Base-by-base conservation (phyloP, 2,888 invertebrate species). In the Euproctis similis region DNA sequence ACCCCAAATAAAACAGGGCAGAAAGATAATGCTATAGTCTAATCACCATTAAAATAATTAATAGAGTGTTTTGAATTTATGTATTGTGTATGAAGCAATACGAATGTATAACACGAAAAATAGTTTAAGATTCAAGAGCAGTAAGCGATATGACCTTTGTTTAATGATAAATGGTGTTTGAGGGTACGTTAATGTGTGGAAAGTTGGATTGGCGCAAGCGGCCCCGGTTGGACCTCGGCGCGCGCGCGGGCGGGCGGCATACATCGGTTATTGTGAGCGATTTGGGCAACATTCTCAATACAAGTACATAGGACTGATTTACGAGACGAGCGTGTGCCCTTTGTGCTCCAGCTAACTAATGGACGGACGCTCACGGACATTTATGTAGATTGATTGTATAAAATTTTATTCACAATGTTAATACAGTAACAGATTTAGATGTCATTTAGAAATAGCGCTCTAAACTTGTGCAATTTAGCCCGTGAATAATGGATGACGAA, bases 391-490 rank as follows among this genome's bases (percentile, higher is more conserved):
- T 84, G 82, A 84, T 84, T 82, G 82, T 81, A 82, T 84, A 69
- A 84, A n/a, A 84, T 84, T 84, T 84, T 82, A 84, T 84, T 82
- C 82, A 84, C 82, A 80, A 82, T 82, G 84, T 82, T 84, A 82
- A 84, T 82, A 82, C 82, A 82, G 69, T 81, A 82, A 82, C 82
- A 82, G 82, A 82, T 82, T 84, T 82, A 82, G 84, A 82, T 80
- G 84, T 84, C 84, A 84, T 82, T 84, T 84, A 78, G 81, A 81
- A 82, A 84, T 82, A 78, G 82, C 80, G 78, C 77, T 84, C 71
- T 81, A 80, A 81, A 84, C 75, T 84, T 84, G 82, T 75, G 81
- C 82, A 84, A 84, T 84, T 82, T 78, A 73, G 80, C 73, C 81
- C 82, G 82, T 84, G 82, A 67, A 84, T 84, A 84, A 84, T 80